A percentile compares a stretch with the other conserved stretches of the same genome.
phyloP scores from a whole-genome alignment of 1,140 invertebrate genomes.

The Argopecten irradians region DNA sequence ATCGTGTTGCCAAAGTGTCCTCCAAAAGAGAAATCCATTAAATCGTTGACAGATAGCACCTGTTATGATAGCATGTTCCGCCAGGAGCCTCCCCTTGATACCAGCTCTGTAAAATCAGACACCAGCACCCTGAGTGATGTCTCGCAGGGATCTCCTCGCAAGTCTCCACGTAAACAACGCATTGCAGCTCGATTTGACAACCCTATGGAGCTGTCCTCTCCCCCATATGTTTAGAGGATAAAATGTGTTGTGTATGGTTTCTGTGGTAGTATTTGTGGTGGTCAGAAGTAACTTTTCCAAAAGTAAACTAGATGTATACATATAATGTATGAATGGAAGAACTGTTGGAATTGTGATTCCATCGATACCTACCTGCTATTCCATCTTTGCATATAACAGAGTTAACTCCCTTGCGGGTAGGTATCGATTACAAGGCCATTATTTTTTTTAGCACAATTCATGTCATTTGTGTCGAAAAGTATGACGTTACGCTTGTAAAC shows the following conservation, averaged over 20 bases:
- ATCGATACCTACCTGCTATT: background rate
- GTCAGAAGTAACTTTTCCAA: background rate
- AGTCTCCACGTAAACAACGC: constrained; percentile 54
- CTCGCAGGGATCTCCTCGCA: constrained; percentile 52
- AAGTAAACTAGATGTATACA: background rate
- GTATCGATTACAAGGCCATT: background rate
- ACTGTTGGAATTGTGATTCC: background rate
- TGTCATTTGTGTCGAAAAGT: too few species aligned
- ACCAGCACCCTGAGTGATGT: constrained; percentile 56
- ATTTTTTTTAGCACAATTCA: too few species aligned
- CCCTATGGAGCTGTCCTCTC: constrained; percentile 34
- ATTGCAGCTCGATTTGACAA: constrained; percentile 61
- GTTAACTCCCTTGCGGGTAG: too few species aligned
- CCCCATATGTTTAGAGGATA: background rate
- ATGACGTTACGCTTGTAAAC: too few species aligned
- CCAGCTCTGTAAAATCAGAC: constrained; percentile 62
- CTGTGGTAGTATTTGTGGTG: background rate
- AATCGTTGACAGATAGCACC: background rate
- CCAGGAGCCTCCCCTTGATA: constrained; percentile 60
- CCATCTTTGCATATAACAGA: too few species aligned
- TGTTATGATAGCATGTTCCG: constrained; percentile 57
- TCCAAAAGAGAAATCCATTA: background rate
- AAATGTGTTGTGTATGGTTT: background rate
- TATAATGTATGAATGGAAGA: background rate
- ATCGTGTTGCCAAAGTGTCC: background rate